Conservation (phyloP, 1,140 invertebrate species). For the Pteromalus puparum region DNA sequence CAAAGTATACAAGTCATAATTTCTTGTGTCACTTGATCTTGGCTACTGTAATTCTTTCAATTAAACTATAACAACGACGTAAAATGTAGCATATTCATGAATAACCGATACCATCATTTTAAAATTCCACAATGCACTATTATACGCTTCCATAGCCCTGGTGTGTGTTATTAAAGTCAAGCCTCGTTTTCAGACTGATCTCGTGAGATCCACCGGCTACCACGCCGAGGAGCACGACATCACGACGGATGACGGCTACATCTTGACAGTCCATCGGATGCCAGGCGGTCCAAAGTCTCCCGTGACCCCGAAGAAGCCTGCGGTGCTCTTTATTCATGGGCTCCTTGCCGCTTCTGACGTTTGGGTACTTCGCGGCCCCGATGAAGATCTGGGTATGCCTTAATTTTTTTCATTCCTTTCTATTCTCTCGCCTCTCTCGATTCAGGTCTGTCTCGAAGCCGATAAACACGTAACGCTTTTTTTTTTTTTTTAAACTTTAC, state of each 20-base stretch:
- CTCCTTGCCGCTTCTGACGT: conserved; percentile 75
- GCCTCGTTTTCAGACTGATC: conserved; percentile 70
- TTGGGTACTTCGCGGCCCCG: conserved; percentile 75
- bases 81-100: too few species aligned
- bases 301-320: conserved; percentile 59
- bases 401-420: background rate
- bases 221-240: conserved; percentile 76
- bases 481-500: conserved; percentile 6
- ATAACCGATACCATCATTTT: background rate
- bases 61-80: too few species aligned
- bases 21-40: too few species aligned
- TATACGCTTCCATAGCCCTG: too few species aligned
- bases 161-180: too few species aligned
- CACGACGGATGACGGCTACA: conserved; percentile 79
- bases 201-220: conserved; percentile 77
- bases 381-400: conserved; percentile 72
- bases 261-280: conserved; percentile 78
- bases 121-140: conserved; percentile 1
- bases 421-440: background rate
- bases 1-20: too few species aligned
- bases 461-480: conserved; percentile 11
- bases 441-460: background rate
- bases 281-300: conserved; percentile 68
- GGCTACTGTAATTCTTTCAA: too few species aligned
- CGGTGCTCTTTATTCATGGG: conserved; percentile 78